Evolutionary conservation across 2,888 invertebrate genomes (phyloP), one percentile per base, ranked within the genome.

Genomic region (Drosophila fulvimacula): DNA sequence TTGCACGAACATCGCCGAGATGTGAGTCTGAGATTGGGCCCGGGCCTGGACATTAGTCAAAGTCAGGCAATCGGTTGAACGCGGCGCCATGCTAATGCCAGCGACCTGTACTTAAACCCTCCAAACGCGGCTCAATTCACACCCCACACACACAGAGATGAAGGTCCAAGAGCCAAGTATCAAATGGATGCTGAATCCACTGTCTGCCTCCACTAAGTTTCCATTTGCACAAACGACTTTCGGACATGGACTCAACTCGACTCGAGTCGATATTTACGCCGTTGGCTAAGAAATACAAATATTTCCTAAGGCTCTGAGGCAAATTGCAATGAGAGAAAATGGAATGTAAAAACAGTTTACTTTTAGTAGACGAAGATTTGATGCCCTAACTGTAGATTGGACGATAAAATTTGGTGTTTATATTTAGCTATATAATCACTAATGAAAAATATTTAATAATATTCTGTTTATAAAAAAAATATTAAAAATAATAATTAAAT

Each of bases 231-330:
- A 61, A 62, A 48, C 73, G 61, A 65, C 64, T 57, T 57, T 59
- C 30, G 32, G 56, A 61, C 56, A 41, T 60, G 64, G 13, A 38
- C 38, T 38, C 42, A n/a, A 32, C 30, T 51, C 17, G 67, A 63
- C 64, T 70, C 21, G 73, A 63, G 62, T 70, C 48, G 53, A 70
- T 81, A 68, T 70, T 69, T 76, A 66, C 61, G 66, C 48, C 44
- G 30, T 5, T 15, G 41, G 62, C 69, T 66, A 62, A 65, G 73
- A 72, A 80, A 82, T 72, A 80, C 74, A 88, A 82, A 82, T 86
- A 78, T 78, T 83, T 78, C 68, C 71, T 53, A 56, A 52, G 48
- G 57, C 64, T 7, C 49, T 5, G 34, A 32, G 34, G 32, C 53
- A 53, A 79, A 70, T 73, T 74, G 64, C 64, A 64, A 38, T 17